Base-by-base conservation (phyloP, 2,797 vertebrate species). In the Salarias fasciatus region DNA sequence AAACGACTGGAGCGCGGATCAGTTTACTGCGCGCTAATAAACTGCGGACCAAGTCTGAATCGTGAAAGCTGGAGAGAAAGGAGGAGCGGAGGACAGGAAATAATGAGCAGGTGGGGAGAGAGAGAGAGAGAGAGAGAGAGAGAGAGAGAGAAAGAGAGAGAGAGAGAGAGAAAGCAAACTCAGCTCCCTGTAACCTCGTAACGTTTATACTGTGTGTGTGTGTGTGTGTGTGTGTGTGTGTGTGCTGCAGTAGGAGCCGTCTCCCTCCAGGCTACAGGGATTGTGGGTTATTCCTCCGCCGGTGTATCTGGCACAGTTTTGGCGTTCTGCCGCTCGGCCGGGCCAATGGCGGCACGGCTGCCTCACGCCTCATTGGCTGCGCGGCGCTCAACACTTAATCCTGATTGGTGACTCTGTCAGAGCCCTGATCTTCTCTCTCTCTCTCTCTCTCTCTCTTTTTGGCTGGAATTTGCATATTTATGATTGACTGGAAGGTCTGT, bases 291-390 rank as follows among this genome's bases (percentile, higher is more conserved):
- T 84, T 82, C 84, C 82, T 57, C 41, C 74, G 56, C 59, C 58
- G 83, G 76, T 72, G 82, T 86, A 69, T 89, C 85, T 84, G 85
- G 84, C 85, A 86, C 74, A 74, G 75, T 80, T 87, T 67, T 83
- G 85, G 86, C 81, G 61, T 80, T 82, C 71, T 13, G 48, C 18
- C 45, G n/a, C 68, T 75, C 30, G 37, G 42, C 33, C n/a, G 28
- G 45, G 55, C 86, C 88, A 91, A 87, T 89, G 63, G 59, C 35
- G 59, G 50, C 59, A 10, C 76, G 72, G 72, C 71, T 67, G 60
- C 79, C 82, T 46, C 56, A 51, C 13, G 50, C n/a, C 82, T 87
- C 82, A 91, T 91, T 90, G 87, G 88, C 66, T 75, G 71, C 69
- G 40, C 45, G 38, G 5, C 59, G 69, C 44, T 75, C 75, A 55